Evolutionary conservation across 2,888 invertebrate genomes (phyloP), one percentile per base, ranked within the genome.

Genomic region (Pheosia gnoma): DNA sequence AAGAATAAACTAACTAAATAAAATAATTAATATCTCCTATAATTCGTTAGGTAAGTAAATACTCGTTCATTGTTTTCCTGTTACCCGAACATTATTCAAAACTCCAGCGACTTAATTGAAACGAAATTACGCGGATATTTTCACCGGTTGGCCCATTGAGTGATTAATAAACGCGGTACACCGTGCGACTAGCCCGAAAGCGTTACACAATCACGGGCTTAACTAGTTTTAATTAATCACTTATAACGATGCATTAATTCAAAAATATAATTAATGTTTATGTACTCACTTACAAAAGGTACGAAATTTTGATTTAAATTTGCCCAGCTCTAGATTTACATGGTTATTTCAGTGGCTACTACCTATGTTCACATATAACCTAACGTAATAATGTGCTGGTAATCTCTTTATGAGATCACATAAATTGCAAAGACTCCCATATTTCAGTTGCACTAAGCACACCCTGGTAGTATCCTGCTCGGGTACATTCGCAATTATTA

Each of bases 391-490:
- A 62, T 55, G 59, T 43, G 47, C 47, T n/a, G 11, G 45, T 58
- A 37, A 61, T 61, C 59, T 53, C 54, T 43, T n/a, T n/a, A 47
- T 47, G 47, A 47, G 47, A 49, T 56, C 1, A 54, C 54, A 51
- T 59, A 57, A 61, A 61, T 59, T 61, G 65, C 71, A 78, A 78
- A 75, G 77, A 71, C 72, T 83, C 84, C 11, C 47, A 85, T 87
- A 87, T 82, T 85, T 88, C 86, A 80, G 81, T 87, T 87, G 81
- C 79, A 82, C 81, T 82, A 80, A 80, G 77, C 78, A 73, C 70
- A 71, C 71, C 73, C 76, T 75, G 76, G 11, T 47, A 45, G 47
- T 41, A 70, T 66, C 73, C 69, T 69, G 63, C 73, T 72, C 81
- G 68, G 70, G 76, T 70, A 25, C 25, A 25, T 73, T 71, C 68